Conservation (phyloP, 2,113 vertebrate genomes). For the Malurus alboscapulatus region DNA sequence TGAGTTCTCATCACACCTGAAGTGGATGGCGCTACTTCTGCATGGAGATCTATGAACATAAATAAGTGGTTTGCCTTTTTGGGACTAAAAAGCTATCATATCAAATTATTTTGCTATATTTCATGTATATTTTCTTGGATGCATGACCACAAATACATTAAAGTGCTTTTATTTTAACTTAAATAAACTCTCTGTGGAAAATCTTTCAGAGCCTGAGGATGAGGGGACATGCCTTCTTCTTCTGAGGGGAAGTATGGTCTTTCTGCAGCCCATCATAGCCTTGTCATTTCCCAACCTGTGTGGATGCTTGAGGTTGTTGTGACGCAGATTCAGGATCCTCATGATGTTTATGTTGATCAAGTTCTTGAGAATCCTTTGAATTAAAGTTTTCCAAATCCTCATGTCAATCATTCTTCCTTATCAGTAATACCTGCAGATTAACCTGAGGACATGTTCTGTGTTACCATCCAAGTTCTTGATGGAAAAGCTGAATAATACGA, state of each 20-base stretch:
- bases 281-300: not conserved
- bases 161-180: not conserved
- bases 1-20: not conserved
- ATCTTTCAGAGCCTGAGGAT: too few relatives aligned
- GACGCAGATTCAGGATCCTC: not conserved
- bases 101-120: not conserved
- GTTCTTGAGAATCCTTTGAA: not conserved
- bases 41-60: not conserved
- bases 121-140: not conserved
- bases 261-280: not conserved
- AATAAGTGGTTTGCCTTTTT: not conserved
- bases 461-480: not conserved
- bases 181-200: not conserved
- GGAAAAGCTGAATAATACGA: not conserved
- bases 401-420: not conserved
- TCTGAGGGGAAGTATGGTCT: too few relatives aligned
- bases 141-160: not conserved
- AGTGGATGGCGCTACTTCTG: not conserved
- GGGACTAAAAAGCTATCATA: not conserved
- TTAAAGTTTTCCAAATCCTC: not conserved
- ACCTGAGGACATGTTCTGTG: not conserved
- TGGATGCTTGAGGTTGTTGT: not conserved
- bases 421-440: not conserved
- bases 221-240: too few relatives aligned
- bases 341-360: not conserved